Evolutionary conservation across 2,888 invertebrate species (phyloP).

Genomic region (Drosophila acutilabella): DNA sequence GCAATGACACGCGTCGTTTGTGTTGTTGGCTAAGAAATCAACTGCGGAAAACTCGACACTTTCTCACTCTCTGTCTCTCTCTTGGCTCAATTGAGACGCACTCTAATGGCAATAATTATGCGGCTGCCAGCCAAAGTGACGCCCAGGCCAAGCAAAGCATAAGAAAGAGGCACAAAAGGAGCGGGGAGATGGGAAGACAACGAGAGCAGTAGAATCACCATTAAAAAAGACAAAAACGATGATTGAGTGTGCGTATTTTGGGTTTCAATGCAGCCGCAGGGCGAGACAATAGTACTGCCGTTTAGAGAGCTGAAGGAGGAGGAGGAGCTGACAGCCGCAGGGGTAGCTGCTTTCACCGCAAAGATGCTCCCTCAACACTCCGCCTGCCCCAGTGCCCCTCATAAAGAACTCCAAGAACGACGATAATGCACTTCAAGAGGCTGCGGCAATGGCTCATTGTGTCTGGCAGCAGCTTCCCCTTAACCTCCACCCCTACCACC

Average conservation of each 20-base stretch:
- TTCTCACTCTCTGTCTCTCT: constrained; percentile 1
- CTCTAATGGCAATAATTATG: constrained; percentile 81
- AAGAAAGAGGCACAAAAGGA: constrained; percentile 16
- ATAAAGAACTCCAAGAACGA: constrained; percentile 62
- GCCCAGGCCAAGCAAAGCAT: constrained; percentile 37
- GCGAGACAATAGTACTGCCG: constrained; percentile 23
- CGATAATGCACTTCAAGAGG: constrained; percentile 80
- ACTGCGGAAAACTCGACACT: constrained; percentile 42
- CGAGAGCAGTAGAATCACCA: constrained; percentile 50
- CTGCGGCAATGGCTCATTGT: constrained; percentile 73
- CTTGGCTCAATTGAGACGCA: constrained; percentile 76
- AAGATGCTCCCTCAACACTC: constrained; percentile 49
- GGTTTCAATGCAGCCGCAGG: constrained; percentile 69
- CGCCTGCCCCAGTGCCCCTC: neutral
- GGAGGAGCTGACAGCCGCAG: neutral
- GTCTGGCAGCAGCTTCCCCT: constrained; percentile 50
- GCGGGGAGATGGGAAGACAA: neutral
- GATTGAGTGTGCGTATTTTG: constrained; percentile 79
- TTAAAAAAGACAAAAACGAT: constrained; percentile 80
- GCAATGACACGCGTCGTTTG: constrained; percentile 77
- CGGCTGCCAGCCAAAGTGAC: constrained; percentile 56
- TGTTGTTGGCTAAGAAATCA: constrained; percentile 30
- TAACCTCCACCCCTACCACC: constrained; percentile 7
- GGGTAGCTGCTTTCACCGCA: constrained; percentile 60
- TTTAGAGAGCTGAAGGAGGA: neutral